Base-by-base conservation (phyloP, 2,113 vertebrate species). In the Camelus bactrianus region DNA sequence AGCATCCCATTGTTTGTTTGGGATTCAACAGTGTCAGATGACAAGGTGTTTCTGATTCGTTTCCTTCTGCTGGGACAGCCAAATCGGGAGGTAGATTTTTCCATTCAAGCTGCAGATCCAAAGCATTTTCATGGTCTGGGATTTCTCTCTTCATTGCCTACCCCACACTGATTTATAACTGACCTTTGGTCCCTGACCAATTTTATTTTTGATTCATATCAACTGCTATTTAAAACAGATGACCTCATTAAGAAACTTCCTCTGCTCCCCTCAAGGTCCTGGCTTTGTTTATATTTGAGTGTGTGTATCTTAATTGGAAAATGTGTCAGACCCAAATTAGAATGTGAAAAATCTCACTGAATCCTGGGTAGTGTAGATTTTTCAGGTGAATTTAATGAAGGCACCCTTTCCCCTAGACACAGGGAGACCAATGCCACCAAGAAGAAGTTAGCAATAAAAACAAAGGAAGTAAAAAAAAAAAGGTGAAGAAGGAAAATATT, bases 231-330 rank as follows among this genome's bases (percentile, higher is more conserved):
- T 92, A 26, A 91, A 38, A 65, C 16, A 93, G 85, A 60, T 30
- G 73, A 64, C 86, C 96, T 97, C 79, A 89, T 76, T 92, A 95
- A 89, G 82, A 89, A 96, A 89, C 32, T 42, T 93, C 38, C 11
- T n/a, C 24, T 69, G 16, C 8, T 30, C 20, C 11, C 46, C 30
- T 89, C 65, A 30, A 93, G 69, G 52, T 96, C 94, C 4, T 0
- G 19, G 22, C 22, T 96, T 94, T 97, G 30, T 96, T 97, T 97
- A 32, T 69, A 9, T 2, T 72, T 46, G 58, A 9, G 3, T 28
- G 48, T 94, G 79, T 97, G 28, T 77, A 42, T 93, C 48, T 50
- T 98, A 98, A 97, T 91, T 98, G 93, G 96, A 81, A 98, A 97
- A 97, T 19, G 52, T 96, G 85, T 95, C 95, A 95, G 96, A 90